phyloP scores from a whole-genome alignment of 2,797 vertebrate species.

The Forpus xanthops region DNA sequence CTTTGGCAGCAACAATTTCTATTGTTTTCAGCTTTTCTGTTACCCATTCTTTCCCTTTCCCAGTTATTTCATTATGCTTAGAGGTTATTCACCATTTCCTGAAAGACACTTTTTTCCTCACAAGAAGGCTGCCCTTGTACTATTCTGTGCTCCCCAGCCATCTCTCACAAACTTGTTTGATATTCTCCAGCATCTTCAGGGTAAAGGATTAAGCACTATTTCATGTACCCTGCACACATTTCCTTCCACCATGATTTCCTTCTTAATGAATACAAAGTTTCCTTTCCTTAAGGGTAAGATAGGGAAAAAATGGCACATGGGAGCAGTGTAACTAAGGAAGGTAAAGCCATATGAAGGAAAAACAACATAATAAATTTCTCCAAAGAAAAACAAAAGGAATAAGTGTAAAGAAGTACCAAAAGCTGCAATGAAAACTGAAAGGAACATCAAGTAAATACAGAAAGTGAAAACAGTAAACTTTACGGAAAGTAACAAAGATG shows the following conservation, averaged over 20 bases:
- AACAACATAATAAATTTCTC: background rate
- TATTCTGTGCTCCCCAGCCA: background rate
- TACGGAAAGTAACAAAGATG: background rate
- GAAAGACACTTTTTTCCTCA: background rate
- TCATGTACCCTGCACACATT: background rate
- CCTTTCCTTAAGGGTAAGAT: background rate
- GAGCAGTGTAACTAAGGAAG: background rate
- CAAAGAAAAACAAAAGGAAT: background rate
- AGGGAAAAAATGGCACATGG: background rate
- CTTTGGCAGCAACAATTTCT: background rate
- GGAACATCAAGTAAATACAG: background rate
- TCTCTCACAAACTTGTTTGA: background rate
- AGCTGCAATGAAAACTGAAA: background rate
- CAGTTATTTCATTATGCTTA: background rate
- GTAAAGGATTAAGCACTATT: background rate
- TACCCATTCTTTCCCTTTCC: constrained; percentile 4
- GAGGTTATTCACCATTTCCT: constrained; percentile 37
- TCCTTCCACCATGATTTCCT: background rate
- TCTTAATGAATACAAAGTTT: background rate
- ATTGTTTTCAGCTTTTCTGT: constrained; percentile 3
- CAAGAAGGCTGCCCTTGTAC: background rate
- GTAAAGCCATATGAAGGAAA: background rate
- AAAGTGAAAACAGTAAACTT: background rate
- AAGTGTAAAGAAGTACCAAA: background rate
- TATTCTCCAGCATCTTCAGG: background rate